A percentile compares a stretch with the other conserved stretches of the same genome.
phyloP scores from a whole-genome alignment of 2,888 invertebrate species.

The Drosophila borborema region DNA sequence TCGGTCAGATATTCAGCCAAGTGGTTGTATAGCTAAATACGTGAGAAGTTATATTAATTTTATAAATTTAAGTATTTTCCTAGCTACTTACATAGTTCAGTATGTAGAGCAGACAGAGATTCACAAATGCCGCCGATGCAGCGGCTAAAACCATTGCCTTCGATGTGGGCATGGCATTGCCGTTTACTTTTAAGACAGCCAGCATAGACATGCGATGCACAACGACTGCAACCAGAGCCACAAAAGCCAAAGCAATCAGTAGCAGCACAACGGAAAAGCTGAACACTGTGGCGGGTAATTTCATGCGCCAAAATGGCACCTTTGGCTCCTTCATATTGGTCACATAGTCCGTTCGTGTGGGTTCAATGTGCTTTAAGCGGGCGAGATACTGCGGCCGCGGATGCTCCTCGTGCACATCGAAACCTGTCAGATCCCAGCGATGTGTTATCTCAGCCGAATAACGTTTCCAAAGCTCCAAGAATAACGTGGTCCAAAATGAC shows the following conservation, averaged over 20 bases:
- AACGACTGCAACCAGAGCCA: conserved; percentile 96
- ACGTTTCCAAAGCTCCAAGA: conserved; percentile 98
- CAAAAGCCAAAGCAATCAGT: conserved; percentile 92
- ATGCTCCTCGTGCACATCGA: conserved; percentile 96
- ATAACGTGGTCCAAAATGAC: conserved; percentile 97
- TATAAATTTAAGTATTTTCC: neutral
- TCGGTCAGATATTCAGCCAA: conserved; percentile 95
- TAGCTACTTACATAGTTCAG: conserved; percentile 90
- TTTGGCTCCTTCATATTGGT: conserved; percentile 94
- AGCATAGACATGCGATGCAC: conserved; percentile 95
- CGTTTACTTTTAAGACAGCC: conserved; percentile 89
- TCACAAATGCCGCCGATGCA: conserved; percentile 95
- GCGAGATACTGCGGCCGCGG: conserved; percentile 95
- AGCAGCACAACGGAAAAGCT: conserved; percentile 94
- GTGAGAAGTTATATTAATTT: neutral
- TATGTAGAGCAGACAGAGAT: conserved; percentile 94
- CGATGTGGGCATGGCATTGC: conserved; percentile 89
- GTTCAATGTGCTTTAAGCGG: conserved; percentile 90
- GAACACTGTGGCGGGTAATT: conserved; percentile 93
- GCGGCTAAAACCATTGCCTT: conserved; percentile 94
- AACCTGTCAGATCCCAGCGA: conserved; percentile 96
- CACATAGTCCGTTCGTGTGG: conserved; percentile 89
- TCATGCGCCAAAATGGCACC: conserved; percentile 96
- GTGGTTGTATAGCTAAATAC: conserved; percentile 81
- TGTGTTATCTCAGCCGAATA: conserved; percentile 98